Percentiles rank a stretch among this genome's conserved stretches.
These are phyloP conservation scores for Drosophila tsacasi DNA, from an alignment of 1,140 invertebrate species.

Conservation along the genomic window DNA sequence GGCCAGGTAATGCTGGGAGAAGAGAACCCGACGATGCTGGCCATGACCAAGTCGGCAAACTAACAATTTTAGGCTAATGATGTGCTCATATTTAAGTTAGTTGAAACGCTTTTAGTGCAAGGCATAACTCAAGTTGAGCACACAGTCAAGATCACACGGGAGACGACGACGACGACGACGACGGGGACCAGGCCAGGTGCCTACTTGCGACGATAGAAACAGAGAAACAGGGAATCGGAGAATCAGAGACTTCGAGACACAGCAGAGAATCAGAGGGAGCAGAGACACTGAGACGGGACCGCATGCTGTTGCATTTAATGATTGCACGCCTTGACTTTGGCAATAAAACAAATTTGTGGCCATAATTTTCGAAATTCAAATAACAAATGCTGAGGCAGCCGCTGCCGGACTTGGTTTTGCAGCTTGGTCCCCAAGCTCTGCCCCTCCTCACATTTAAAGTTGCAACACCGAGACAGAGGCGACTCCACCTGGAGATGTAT, in stretches of 20 bases:
- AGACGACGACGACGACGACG: background rate
- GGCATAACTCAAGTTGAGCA: constrained; percentile 70
- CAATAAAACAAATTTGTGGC: constrained; percentile 84
- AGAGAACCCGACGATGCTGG: constrained; percentile 29
- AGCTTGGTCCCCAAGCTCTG: background rate
- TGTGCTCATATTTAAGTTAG: constrained; percentile 84
- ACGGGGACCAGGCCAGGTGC: constrained; percentile 18
- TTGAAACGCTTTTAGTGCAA: constrained; percentile 80
- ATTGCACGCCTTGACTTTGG: constrained; percentile 83
- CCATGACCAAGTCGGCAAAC: constrained; percentile 63
- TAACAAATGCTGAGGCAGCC: constrained; percentile 67
- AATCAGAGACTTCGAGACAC: constrained; percentile 24
- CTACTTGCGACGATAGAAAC: background rate
- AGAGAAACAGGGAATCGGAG: constrained; percentile 6
- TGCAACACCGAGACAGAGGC: constrained; percentile 5
- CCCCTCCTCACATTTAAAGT: constrained; percentile 10
- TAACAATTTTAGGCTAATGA: constrained; percentile 84
- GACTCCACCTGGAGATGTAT: background rate
- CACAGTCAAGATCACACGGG: constrained; percentile 18
- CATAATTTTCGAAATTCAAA: constrained; percentile 84
- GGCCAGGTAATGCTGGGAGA: constrained; percentile 15
- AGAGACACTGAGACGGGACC: constrained; percentile 48
- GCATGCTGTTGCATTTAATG: constrained; percentile 84
- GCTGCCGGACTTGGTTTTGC: constrained; percentile 39
- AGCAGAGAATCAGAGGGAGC: background rate